Percentiles rank a stretch among this genome's conserved stretches.
These are phyloP conservation scores for Aurelia aurita complex sp. Pacific DNA, from an alignment of 30 jellyfish, hydroid and myxozoan genomes.

Conservation along the genomic window DNA sequence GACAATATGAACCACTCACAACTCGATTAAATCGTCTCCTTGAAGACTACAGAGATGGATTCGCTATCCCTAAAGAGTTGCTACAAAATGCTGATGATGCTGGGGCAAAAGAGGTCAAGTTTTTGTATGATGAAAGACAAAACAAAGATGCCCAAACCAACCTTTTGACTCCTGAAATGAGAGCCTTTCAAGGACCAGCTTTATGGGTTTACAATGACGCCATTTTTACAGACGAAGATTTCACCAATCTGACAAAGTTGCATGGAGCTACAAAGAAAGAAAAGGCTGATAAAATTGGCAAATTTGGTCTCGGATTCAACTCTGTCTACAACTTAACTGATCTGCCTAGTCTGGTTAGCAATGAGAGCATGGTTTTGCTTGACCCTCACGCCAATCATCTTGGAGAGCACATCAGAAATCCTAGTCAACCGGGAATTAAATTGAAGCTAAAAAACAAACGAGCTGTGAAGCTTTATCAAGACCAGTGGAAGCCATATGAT, in stretches of 20 bases:
- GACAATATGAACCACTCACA: constrained; percentile 68
- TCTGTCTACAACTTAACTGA: constrained; percentile 73
- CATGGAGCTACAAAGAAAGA: constrained; percentile 72
- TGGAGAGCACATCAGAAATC: too few relatives aligned
- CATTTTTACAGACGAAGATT: constrained; percentile 45
- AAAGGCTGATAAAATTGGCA: constrained; percentile 52
- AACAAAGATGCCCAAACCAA: constrained; percentile 9
- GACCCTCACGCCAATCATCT: constrained; percentile 37
- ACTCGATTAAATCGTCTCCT: constrained; percentile 43
- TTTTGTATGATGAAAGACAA: constrained; percentile 53
- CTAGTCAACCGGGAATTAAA: too few relatives aligned
- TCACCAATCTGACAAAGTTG: constrained; percentile 38
- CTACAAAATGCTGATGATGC: constrained; percentile 85
- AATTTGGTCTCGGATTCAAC: constrained; percentile 76
- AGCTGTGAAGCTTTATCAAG: too few relatives aligned
- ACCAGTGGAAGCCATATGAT: too few relatives aligned
- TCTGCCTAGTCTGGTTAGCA: constrained; percentile 63
- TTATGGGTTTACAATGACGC: constrained; percentile 63
- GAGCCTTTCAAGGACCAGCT: constrained; percentile 78
- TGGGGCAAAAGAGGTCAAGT: constrained; percentile 35
- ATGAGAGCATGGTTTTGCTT: constrained; percentile 33
- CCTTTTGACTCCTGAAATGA: constrained; percentile 33
- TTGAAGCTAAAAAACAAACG: too few relatives aligned
- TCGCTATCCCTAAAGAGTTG: constrained; percentile 63
- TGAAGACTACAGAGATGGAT: constrained; percentile 61